Evolutionary conservation across 2,797 vertebrate species (phyloP), one percentile per base, ranked within the genome.

Genomic region (Micromesistius poutassou): DNA sequence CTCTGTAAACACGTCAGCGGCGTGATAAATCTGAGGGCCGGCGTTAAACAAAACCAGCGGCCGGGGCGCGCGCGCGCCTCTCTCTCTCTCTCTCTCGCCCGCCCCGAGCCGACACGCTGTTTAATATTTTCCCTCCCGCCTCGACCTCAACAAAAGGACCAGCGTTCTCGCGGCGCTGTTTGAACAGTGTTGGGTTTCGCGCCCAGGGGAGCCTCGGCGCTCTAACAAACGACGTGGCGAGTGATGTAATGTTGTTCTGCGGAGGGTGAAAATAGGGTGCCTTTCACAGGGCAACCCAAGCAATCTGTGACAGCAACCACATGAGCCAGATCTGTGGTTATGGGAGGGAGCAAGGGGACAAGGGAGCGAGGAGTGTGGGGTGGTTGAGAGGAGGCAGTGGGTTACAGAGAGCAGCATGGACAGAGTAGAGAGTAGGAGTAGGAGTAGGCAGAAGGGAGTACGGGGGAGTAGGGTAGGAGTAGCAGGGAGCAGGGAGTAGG

Each of bases 241-340:
- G 92, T 96, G 95, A 96, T 95, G 94, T 97, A 94, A 96, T 96
- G 95, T 95, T 96, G 90, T 95, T 96, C 91, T 94, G 95, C 94
- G 78, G 89, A 93, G 91, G 93, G 94, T 87, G 91, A 95, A 93
- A 93, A 76, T 82, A 92, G 92, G 94, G 93, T 93, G 87, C 93
- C 92, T 94, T 94, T 89, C 92, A 79, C 85, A 88, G 93, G 93
- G 94, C 93, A 93, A 93, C 82, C 84, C 83, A 83, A 90, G 92
- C 90, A 90, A 92, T 93, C 91, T 92, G 93, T 82, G 84, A 93
- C 87, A 89, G 85, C 84, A 10, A 7, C 90, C 85, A 94, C 93
- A 93, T 91, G 92, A 95, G 91, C 88, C 93, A 89, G 91, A 90
- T 87, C 89, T 94, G 85, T 90, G 89, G 90, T 90, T 93, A 87